These are phyloP conservation scores for Rhadina sibilatrix DNA, from an alignment of 2,113 vertebrate genomes.

Conservation along the genomic window DNA sequence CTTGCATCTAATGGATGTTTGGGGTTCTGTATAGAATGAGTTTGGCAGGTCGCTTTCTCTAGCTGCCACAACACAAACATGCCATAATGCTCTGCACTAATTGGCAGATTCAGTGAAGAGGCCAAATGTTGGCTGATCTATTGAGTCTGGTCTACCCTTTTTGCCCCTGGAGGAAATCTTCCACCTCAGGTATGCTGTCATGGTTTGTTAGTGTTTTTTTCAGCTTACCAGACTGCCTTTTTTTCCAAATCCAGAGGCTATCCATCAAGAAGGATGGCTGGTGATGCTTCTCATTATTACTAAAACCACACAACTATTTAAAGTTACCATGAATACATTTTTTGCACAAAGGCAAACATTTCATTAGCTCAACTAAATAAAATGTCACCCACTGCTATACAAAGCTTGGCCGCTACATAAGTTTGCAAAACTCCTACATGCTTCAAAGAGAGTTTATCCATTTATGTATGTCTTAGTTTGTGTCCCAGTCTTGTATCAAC, in stretches of 20 bases:
- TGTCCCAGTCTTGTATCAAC: background rate
- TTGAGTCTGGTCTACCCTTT: constrained; percentile 39
- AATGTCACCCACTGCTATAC: background rate
- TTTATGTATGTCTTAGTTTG: background rate
- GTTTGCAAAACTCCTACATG: background rate
- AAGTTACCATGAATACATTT: constrained; percentile 13
- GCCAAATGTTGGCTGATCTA: constrained; percentile 55
- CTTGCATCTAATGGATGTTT: constrained; percentile 63
- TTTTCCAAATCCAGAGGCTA: background rate
- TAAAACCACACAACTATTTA: background rate
- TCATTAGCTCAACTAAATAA: constrained; percentile 9
- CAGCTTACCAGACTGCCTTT: background rate
- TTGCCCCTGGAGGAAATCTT: constrained; percentile 44
- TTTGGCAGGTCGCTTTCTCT: constrained; percentile 61
- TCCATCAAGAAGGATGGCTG: background rate
- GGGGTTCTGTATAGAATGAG: constrained; percentile 62
- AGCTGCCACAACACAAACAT: constrained; percentile 61
- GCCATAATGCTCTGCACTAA: constrained; percentile 51
- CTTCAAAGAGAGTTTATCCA: background rate
- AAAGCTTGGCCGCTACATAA: background rate
- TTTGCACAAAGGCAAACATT: constrained; percentile 4
- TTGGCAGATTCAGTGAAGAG: constrained; percentile 54
- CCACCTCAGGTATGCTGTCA: background rate
- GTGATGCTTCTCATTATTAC: background rate
- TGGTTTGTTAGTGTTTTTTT: constrained; percentile 30